phyloP scores from a whole-genome alignment of 2,113 vertebrate genomes.

The Thermophis baileyi region DNA sequence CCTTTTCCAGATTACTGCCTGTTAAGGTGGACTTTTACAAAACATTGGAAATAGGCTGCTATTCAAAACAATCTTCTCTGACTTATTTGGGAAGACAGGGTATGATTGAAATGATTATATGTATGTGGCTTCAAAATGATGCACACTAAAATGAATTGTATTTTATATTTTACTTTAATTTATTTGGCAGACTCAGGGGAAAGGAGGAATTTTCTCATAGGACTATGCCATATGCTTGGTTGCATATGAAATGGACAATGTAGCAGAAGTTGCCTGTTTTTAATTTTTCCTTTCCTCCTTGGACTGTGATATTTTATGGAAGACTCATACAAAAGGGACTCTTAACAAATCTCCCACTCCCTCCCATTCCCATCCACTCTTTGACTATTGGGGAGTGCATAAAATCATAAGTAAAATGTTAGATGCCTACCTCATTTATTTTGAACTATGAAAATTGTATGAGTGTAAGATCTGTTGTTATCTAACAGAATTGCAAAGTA shows the following conservation, averaged over 20 bases:
- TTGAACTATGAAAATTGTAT: conserved; percentile 54
- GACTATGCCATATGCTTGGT: conserved; percentile 39
- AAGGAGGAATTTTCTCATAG: conserved; percentile 55
- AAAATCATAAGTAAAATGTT: conserved; percentile 57
- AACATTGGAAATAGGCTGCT: conserved; percentile 54
- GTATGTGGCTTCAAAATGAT: conserved; percentile 58
- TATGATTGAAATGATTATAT: conserved; percentile 59
- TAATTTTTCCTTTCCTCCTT: conserved; percentile 68
- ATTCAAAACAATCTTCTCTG: conserved; percentile 46
- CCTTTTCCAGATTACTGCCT: background rate
- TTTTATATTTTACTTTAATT: background rate
- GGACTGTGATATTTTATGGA: conserved; percentile 67
- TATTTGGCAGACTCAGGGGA: conserved; percentile 36
- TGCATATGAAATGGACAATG: conserved; percentile 68
- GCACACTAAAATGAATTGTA: conserved; percentile 58
- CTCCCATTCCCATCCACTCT: conserved; percentile 57
- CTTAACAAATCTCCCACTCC: conserved; percentile 41
- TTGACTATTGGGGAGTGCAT: conserved; percentile 55
- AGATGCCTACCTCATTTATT: conserved; percentile 47
- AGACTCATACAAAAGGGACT: conserved; percentile 46
- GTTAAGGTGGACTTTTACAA: conserved; percentile 34
- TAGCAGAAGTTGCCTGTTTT: conserved; percentile 66
- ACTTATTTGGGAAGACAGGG: conserved; percentile 58
- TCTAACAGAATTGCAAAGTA: conserved; percentile 22
- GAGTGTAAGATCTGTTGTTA: conserved; percentile 27